phyloP scores from a whole-genome alignment of 2,113 vertebrate species.

The Dipodomys merriami region DNA sequence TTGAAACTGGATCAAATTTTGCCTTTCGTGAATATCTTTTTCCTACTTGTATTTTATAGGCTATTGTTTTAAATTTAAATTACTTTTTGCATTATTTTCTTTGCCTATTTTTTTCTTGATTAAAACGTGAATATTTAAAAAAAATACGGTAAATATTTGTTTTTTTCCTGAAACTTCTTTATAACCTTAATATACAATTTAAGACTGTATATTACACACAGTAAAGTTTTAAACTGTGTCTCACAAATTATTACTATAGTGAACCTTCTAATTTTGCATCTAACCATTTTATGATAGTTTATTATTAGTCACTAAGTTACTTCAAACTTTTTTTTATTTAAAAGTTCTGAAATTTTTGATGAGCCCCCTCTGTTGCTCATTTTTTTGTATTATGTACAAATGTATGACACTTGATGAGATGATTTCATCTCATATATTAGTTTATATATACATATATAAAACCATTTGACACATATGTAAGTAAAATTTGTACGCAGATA shows the following conservation, averaged over 20 bases:
- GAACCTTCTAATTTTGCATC: background rate
- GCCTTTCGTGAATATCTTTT: background rate
- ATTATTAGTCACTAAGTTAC: background rate
- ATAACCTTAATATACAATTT: background rate
- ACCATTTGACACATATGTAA: background rate
- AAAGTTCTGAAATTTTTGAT: background rate
- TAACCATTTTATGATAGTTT: background rate
- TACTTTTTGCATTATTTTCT: background rate
- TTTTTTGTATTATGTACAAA: background rate
- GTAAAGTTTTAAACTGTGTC: background rate
- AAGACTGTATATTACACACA: background rate
- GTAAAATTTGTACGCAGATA: background rate
- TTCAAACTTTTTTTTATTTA: background rate
- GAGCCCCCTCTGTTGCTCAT: background rate
- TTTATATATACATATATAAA: background rate
- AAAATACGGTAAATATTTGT: too few relatives aligned
- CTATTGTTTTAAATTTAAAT: background rate
- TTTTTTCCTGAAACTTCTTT: background rate
- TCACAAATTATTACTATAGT: background rate
- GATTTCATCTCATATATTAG: background rate
- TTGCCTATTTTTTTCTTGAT: background rate
- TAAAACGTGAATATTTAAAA: background rate
- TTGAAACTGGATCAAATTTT: background rate
- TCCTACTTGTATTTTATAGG: background rate
- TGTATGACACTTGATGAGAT: background rate